These are phyloP conservation scores for Hozukius guyotensis DNA, from an alignment of 2,797 vertebrate species.

Conservation along the genomic window DNA sequence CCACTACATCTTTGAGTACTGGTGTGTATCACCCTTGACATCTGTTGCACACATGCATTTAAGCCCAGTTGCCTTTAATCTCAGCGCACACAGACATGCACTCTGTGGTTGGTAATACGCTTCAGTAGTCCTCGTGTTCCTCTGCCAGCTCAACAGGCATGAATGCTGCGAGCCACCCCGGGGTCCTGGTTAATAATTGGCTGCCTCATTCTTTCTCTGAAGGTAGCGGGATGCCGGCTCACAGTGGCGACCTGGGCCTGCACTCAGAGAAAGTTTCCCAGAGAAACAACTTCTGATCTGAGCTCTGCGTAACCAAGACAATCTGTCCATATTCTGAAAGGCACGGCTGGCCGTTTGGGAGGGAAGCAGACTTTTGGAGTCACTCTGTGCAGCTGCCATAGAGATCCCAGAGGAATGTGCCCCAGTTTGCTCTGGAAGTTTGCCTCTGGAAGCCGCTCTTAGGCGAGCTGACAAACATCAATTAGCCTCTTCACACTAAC, in stretches of 20 bases:
- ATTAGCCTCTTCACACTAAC: constrained; percentile 68
- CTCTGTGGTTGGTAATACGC: constrained; percentile 69
- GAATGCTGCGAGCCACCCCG: constrained; percentile 70
- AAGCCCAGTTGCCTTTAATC: constrained; percentile 72
- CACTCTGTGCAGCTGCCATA: constrained; percentile 79
- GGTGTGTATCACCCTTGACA: constrained; percentile 57
- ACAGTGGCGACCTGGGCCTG: constrained; percentile 43
- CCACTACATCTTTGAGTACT: constrained; percentile 26
- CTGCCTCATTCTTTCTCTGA: constrained; percentile 77
- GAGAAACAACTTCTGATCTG: constrained; percentile 57
- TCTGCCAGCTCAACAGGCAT: constrained; percentile 68
- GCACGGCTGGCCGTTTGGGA: constrained; percentile 40
- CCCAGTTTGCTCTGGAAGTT: constrained; percentile 75
- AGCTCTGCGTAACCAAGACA: constrained; percentile 56
- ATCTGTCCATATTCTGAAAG: constrained; percentile 51
- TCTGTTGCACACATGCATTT: constrained; percentile 78
- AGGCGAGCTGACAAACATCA: constrained; percentile 72
- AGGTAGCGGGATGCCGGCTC: constrained; percentile 67
- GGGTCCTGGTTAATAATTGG: constrained; percentile 83
- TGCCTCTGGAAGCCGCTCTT: constrained; percentile 70
- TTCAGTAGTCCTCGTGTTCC: constrained; percentile 70
- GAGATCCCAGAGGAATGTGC: constrained; percentile 78
- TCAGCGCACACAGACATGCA: constrained; percentile 69
- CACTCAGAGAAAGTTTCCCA: constrained; percentile 58
- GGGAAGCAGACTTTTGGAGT: constrained; percentile 65